Base-by-base conservation (phyloP, 2,113 vertebrate species). In the Lamprotornis superbus region DNA sequence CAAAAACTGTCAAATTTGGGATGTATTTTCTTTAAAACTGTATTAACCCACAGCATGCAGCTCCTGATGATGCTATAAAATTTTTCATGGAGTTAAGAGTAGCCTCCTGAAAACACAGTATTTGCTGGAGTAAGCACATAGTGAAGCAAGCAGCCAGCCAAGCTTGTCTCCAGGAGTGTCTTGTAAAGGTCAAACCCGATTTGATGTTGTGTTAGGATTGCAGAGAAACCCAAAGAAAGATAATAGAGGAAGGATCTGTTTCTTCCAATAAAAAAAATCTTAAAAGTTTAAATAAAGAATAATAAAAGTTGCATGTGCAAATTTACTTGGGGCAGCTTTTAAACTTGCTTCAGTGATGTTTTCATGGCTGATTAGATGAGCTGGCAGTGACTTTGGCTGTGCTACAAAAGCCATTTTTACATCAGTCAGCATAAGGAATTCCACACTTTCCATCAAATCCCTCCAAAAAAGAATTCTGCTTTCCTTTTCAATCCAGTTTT, bases 381-480 rank as follows among this genome's bases (percentile, higher is more conserved):
- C 69, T 4, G 5, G 78, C 70, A 55, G 50, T 89, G 50, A 87
- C 83, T 83, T 84, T 89, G 90, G 90, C 91, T 84, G 46, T 37
- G 53, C 42, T 81, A 79, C 76, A 90, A 56, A 95, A 92, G 77
- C 57, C 83, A 59, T 87, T 94, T 94, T 96, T 89, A 67, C 69
- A 89, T 93, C 82, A 75, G 27, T 89, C 84, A 85, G 61, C 76
- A 61, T 65, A 82, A 86, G 70, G 76, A 92, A 71, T 83, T 85
- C 85, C 56, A 93, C 60, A 39, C 56, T 92, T 94, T 35, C 79
- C 39, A 57, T 89, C 68, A 79, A 37, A 70, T 52, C 39, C 16
- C 63, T 83, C 35, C 49, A 56, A 69, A 89, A 88, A 64, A 76
- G 46, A 47, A 53, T n/a, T 53, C 42, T 83, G 28, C 40, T 71